phyloP scores from a whole-genome alignment of 1,140 invertebrate genomes.

The Euschistus heros region DNA sequence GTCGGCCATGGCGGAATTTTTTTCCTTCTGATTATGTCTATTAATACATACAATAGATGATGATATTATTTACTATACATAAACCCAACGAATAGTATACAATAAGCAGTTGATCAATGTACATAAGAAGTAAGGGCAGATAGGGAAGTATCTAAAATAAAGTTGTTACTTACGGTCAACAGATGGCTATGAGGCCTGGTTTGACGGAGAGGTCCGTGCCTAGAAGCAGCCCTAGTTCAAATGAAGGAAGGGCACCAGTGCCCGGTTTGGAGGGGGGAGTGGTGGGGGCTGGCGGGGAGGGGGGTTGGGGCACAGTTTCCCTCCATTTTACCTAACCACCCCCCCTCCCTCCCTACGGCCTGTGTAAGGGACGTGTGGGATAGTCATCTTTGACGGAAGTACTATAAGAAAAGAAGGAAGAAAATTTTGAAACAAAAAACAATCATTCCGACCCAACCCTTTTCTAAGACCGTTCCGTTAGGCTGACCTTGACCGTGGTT shows the following conservation, averaged over 20 bases:
- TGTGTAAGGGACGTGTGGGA: too few species aligned
- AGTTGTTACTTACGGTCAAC: slow-evolving; percentile 1
- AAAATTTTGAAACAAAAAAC: too few species aligned
- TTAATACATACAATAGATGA: too few species aligned
- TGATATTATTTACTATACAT: too few species aligned
- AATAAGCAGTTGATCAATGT: too few species aligned
- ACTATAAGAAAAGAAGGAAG: too few species aligned
- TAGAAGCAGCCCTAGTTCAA: neutral
- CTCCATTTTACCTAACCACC: slow-evolving; percentile 2
- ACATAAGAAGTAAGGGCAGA: neutral
- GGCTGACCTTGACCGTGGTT: neutral
- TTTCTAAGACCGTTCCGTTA: neutral
- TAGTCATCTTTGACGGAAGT: too few species aligned
- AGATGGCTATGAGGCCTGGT: neutral
- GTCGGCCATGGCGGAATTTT: slow-evolving; percentile 5
- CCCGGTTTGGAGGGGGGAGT: neutral
- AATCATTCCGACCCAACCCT: neutral
- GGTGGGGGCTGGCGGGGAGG: slow-evolving; percentile 6
- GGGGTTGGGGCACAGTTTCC: neutral
- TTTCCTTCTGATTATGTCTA: too few species aligned
- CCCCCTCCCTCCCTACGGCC: neutral
- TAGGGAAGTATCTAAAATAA: neutral
- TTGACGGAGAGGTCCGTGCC: neutral
- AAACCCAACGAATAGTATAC: too few species aligned
- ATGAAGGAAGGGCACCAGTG: slow-evolving; percentile 4